phyloP scores from a whole-genome alignment of 2,888 invertebrate genomes.

The Eucera pruinosa region DNA sequence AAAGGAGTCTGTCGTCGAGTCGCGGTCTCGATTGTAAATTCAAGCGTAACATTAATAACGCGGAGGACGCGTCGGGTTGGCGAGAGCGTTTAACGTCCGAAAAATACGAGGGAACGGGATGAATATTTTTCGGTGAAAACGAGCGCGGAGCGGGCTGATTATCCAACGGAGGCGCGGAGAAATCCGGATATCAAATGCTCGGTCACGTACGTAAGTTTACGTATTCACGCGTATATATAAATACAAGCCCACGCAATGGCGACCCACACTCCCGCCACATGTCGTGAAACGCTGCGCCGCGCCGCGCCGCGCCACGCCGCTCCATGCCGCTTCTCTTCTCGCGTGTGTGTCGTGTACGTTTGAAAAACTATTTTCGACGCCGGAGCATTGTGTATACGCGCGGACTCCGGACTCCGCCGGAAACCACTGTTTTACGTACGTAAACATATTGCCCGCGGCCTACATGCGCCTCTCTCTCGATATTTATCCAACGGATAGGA shows the following conservation, averaged over 20 bases:
- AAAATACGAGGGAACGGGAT: constrained; percentile 18
- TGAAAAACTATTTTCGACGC: constrained; percentile 74
- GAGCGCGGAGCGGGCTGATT: constrained; percentile 38
- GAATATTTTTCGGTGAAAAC: constrained; percentile 38
- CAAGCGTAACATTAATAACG: constrained; percentile 22
- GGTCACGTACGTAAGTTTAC: constrained; percentile 45
- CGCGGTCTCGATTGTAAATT: constrained; percentile 7
- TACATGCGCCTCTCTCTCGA: constrained; percentile 46
- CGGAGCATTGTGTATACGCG: constrained; percentile 44
- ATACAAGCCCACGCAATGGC: constrained; percentile 40
- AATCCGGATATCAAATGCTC: constrained; percentile 56
- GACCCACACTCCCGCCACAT: constrained; percentile 50
- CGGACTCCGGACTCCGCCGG: constrained; percentile 35
- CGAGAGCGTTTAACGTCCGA: constrained; percentile 4
- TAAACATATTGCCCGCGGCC: constrained; percentile 47
- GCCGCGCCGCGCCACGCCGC: too few species aligned
- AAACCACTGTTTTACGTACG: constrained; percentile 62
- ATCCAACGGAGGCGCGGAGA: constrained; percentile 37
- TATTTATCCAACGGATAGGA: constrained; percentile 37
- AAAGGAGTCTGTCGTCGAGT: background rate
- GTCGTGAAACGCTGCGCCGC: constrained; percentile 39
- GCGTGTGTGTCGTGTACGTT: constrained; percentile 57
- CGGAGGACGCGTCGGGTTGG: background rate
- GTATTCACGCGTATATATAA: constrained; percentile 43
- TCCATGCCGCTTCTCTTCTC: too few species aligned